These are phyloP conservation scores for Apomyelois bistriatella DNA, from an alignment of 2,888 invertebrate species.

Conservation along the genomic window DNA sequence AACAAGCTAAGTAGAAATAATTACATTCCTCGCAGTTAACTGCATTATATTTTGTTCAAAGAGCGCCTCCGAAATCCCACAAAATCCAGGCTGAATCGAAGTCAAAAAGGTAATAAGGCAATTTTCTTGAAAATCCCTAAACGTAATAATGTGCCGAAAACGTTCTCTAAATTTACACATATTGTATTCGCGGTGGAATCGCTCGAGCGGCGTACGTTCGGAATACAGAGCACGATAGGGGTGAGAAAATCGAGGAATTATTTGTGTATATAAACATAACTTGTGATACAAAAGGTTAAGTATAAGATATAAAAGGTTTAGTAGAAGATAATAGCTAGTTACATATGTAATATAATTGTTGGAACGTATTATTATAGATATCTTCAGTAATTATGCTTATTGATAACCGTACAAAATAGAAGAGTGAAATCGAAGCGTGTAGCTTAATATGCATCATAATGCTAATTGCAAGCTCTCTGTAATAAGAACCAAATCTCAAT, in stretches of 20 bases:
- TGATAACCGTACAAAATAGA: too few species aligned
- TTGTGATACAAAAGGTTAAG: slow-evolving; percentile 32
- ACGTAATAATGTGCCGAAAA: slow-evolving; percentile 78
- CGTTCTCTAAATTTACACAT: slow-evolving; percentile 78
- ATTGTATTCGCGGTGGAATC: slow-evolving; percentile 71
- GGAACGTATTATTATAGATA: too few species aligned
- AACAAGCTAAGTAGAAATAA: slow-evolving; percentile 6
- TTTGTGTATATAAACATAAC: slow-evolving; percentile 41
- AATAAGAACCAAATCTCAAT: too few species aligned
- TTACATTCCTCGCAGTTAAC: slow-evolving; percentile 31
- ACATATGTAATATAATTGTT: too few species aligned
- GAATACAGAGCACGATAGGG: slow-evolving; percentile 63
- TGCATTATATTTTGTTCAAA: slow-evolving; percentile 44
- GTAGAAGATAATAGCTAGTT: too few species aligned
- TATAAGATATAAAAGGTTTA: background rate
- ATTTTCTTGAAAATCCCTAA: slow-evolving; percentile 77
- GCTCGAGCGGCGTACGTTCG: slow-evolving; percentile 60
- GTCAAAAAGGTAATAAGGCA: slow-evolving; percentile 77
- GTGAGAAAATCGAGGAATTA: slow-evolving; percentile 53
- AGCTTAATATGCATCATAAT: too few species aligned
- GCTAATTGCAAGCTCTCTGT: too few species aligned
- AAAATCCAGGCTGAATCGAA: slow-evolving; percentile 68
- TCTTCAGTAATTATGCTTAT: too few species aligned
- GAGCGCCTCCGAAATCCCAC: slow-evolving; percentile 52
- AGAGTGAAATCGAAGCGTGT: too few species aligned